Conservation (phyloP, 2,113 vertebrate species). For the Astatotilapia flaviijosephi region DNA sequence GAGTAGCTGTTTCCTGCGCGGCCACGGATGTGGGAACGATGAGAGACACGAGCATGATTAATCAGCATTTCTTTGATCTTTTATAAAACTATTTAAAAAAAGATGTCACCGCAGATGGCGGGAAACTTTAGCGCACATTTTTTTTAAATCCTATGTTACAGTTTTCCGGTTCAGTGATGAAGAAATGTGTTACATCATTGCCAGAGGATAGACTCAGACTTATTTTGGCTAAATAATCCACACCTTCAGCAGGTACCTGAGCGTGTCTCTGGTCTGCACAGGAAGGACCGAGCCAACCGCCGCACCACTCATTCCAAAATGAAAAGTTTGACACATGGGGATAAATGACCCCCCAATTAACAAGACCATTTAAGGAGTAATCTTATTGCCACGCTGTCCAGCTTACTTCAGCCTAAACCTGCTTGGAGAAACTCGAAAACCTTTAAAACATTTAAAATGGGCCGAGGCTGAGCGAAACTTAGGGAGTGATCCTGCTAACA, state of each 20-base stretch:
- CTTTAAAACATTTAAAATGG: neutral
- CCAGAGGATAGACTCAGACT: neutral
- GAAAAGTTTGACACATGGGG: neutral
- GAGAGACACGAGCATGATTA: neutral
- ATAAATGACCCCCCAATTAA: neutral
- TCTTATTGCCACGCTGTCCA: neutral
- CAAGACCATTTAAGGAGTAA: neutral
- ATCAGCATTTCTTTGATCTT: neutral
- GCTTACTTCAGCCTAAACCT: neutral
- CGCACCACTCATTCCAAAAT: neutral
- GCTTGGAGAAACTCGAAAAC: neutral
- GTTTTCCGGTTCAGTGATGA: neutral
- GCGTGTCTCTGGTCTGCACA: neutral
- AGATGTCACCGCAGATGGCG: neutral
- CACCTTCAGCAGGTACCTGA: neutral
- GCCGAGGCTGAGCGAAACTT: neutral
- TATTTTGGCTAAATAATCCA: neutral
- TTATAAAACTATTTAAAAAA: neutral
- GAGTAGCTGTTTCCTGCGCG: neutral
- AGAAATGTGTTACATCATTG: neutral
- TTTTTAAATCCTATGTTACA: accelerated
- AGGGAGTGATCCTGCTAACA: neutral
- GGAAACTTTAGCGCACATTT: neutral
- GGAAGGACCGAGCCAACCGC: neutral
- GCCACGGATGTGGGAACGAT: neutral